phyloP scores from a whole-genome alignment of 2,888 invertebrate species.

The Erannis defoliaria region DNA sequence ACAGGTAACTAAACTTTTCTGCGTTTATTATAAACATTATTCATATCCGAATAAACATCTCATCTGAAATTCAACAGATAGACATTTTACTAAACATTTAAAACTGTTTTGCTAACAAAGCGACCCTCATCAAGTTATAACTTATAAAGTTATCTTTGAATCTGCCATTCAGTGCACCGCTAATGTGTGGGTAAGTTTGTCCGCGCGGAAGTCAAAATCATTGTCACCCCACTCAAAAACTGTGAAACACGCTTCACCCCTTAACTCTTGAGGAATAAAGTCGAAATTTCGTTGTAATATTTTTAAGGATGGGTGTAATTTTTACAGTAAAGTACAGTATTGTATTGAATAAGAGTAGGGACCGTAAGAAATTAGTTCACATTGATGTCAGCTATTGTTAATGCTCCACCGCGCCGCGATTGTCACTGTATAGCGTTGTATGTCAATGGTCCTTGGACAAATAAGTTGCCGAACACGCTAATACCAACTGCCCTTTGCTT shows the following conservation, averaged over 20 bases:
- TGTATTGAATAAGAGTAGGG: constrained; percentile 72
- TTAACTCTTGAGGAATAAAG: not conserved
- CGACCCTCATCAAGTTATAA: constrained; percentile 42
- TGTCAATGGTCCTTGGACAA: constrained; percentile 7
- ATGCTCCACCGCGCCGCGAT: constrained; percentile 56
- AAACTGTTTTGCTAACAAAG: constrained; percentile 43
- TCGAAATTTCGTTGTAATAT: constrained; percentile 33
- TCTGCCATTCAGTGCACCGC: constrained; percentile 56
- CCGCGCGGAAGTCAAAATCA: constrained; percentile 70
- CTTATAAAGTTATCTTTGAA: constrained; percentile 36
- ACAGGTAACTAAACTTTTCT: too few relatives aligned
- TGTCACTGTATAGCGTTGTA: constrained; percentile 46
- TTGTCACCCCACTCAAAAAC: constrained; percentile 53
- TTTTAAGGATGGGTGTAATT: constrained; percentile 45
- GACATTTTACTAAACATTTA: constrained; percentile 37
- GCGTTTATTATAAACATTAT: constrained; percentile 12
- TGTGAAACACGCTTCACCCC: constrained; percentile 31
- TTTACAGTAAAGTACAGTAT: constrained; percentile 54
- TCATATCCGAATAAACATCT: constrained; percentile 32
- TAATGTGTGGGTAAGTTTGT: constrained; percentile 80
- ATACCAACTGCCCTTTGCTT: not conserved
- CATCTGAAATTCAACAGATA: constrained; percentile 35
- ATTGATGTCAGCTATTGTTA: constrained; percentile 73
- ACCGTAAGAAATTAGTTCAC: constrained; percentile 83
- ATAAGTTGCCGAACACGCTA: not conserved